Evolutionary conservation across 2,797 vertebrate genomes (phyloP).

Genomic region (Sebastolobus alascanus): DNA sequence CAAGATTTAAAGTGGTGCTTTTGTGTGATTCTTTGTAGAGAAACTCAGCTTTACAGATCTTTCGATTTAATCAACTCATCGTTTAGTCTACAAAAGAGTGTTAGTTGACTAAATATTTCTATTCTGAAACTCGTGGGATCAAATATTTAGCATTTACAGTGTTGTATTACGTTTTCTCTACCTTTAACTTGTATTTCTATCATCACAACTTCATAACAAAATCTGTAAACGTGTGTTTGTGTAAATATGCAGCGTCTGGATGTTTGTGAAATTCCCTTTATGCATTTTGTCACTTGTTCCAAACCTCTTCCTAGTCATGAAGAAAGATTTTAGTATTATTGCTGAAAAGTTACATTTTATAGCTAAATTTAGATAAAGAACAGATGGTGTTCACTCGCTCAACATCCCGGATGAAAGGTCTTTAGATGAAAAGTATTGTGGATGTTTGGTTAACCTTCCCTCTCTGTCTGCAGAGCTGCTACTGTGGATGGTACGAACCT

Average conservation of each 20-base stretch:
- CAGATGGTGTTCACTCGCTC: background rate
- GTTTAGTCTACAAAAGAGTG: too few species aligned
- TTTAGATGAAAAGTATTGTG: background rate
- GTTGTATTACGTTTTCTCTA: slow-evolving; percentile 17
- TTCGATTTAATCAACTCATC: too few species aligned
- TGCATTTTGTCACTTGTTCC: background rate
- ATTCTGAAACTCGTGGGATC: slow-evolving; percentile 20
- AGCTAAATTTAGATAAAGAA: background rate
- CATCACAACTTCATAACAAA: background rate
- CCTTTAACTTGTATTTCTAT: slow-evolving; percentile 35
- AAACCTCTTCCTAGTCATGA: background rate
- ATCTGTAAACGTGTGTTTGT: background rate
- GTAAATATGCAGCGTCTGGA: background rate
- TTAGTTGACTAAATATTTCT: background rate
- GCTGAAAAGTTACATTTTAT: background rate
- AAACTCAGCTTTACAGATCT: too few species aligned
- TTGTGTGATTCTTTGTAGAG: too few species aligned
- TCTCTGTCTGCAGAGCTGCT: slow-evolving; percentile 85
- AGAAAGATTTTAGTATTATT: background rate
- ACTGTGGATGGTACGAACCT: slow-evolving; percentile 89
- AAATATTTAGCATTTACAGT: slow-evolving; percentile 32
- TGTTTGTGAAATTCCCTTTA: background rate
- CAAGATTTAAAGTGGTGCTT: too few species aligned
- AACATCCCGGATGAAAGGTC: background rate
- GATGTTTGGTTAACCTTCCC: slow-evolving; percentile 13